Conservation (phyloP, 2,797 vertebrate genomes). For the Enteromius argenteus region DNA sequence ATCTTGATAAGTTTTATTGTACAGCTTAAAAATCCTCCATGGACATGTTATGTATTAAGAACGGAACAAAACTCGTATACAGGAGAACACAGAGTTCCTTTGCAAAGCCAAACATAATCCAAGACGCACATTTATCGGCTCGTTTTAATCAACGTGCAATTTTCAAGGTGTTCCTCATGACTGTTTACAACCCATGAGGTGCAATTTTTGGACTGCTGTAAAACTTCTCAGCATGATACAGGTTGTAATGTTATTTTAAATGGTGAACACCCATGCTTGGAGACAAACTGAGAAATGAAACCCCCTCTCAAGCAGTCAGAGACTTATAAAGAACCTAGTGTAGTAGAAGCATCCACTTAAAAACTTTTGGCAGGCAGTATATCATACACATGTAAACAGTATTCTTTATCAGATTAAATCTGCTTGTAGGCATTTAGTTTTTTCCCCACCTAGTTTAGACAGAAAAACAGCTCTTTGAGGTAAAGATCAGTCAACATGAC, state of each 20-base stretch:
- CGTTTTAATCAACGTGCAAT: slow-evolving; percentile 37
- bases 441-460: slow-evolving; percentile 66
- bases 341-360: slow-evolving; percentile 74
- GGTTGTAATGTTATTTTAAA: slow-evolving; percentile 55
- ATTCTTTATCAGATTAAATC: slow-evolving; percentile 84
- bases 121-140: slow-evolving; percentile 17
- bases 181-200: slow-evolving; percentile 40
- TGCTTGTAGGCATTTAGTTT: slow-evolving; percentile 81
- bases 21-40: background rate
- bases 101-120: slow-evolving; percentile 13
- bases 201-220: slow-evolving; percentile 45
- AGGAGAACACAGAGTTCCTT: slow-evolving; percentile 1
- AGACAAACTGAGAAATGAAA: slow-evolving; percentile 65
- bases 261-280: slow-evolving; percentile 51
- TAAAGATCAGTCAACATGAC: slow-evolving; percentile 55
- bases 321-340: slow-evolving; percentile 65
- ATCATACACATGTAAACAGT: slow-evolving; percentile 83
- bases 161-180: slow-evolving; percentile 45
- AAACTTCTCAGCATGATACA: slow-evolving; percentile 36
- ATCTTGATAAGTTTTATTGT: background rate
- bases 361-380: slow-evolving; percentile 78
- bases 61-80: background rate
- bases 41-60: background rate
- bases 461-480: slow-evolving; percentile 72
- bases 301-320: slow-evolving; percentile 64